Evolutionary conservation across 1,140 invertebrate species (phyloP).

Genomic region (Cheumatopsyche charites): DNA sequence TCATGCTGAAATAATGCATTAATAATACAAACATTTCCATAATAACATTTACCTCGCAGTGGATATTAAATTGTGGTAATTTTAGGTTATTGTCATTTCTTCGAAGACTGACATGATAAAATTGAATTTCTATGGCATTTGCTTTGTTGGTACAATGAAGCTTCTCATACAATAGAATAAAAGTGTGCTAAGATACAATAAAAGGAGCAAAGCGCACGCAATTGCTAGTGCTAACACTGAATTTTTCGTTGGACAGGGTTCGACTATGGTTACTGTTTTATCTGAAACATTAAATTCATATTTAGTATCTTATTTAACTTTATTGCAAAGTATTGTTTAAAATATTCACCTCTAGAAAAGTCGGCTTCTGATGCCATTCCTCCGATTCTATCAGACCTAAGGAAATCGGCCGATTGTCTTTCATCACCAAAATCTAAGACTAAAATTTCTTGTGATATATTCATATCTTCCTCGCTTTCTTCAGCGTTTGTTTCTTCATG

Average conservation of each 20-base stretch:
- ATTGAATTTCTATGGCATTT: conserved; percentile 67
- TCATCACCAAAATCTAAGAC: conserved; percentile 91
- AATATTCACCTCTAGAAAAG: conserved; percentile 70
- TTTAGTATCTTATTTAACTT: background rate
- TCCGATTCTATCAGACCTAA: conserved; percentile 71
- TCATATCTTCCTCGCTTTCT: conserved; percentile 86
- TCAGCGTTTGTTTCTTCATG: conserved; percentile 55
- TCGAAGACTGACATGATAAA: conserved; percentile 16
- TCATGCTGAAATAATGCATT: background rate
- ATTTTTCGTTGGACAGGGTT: conserved; percentile 88
- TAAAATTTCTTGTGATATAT: conserved; percentile 90
- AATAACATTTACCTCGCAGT: too few species aligned
- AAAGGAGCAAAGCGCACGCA: conserved; percentile 84
- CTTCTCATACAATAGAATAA: conserved; percentile 92
- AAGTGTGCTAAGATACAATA: conserved; percentile 88
- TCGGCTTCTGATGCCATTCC: conserved; percentile 70
- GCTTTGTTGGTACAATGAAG: conserved; percentile 83
- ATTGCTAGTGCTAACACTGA: conserved; percentile 87
- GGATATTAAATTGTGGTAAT: too few species aligned
- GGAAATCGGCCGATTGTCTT: conserved; percentile 76
- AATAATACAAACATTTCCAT: background rate
- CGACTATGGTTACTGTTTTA: conserved; percentile 84
- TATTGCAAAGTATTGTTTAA: too few species aligned
- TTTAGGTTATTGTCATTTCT: background rate
- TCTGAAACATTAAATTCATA: conserved; percentile 63